These are phyloP conservation scores for Uromys caudimaculatus DNA, from an alignment of 2,797 vertebrate genomes.

Conservation along the genomic window DNA sequence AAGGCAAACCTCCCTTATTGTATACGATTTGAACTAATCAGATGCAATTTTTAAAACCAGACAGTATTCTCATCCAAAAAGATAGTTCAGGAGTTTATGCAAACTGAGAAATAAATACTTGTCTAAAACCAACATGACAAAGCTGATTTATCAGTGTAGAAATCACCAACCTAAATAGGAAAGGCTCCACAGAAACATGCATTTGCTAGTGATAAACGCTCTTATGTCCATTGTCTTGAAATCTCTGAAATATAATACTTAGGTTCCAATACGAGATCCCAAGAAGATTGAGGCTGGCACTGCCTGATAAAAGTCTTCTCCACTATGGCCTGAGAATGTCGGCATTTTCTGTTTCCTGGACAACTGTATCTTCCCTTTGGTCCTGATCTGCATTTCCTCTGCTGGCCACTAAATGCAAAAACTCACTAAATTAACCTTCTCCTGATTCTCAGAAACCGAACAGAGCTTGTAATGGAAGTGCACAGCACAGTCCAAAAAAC, in stretches of 20 bases:
- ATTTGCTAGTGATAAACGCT: neutral
- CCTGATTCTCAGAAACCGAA: conserved; percentile 2
- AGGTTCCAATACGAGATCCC: neutral
- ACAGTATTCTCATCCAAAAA: neutral
- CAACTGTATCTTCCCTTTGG: neutral
- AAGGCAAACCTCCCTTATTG: conserved; percentile 19
- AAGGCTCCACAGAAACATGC: neutral
- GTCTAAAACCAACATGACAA: neutral
- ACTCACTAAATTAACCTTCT: neutral
- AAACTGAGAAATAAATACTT: conserved; percentile 1
- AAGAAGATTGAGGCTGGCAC: neutral
- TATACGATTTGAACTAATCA: neutral
- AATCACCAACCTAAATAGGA: neutral
- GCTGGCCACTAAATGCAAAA: conserved; percentile 21
- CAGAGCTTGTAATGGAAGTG: neutral
- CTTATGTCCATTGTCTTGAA: conserved; percentile 19
- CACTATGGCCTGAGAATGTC: neutral
- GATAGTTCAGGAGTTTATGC: neutral
- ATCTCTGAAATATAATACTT: conserved; percentile 29
- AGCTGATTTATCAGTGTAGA: neutral
- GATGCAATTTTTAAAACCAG: neutral
- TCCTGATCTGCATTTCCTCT: conserved; percentile 1
- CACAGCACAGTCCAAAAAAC: neutral
- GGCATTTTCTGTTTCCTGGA: neutral
- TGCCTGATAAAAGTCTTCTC: neutral